Base-by-base conservation (phyloP, 2,888 invertebrate genomes). In the Coecobrya sp. region DNA sequence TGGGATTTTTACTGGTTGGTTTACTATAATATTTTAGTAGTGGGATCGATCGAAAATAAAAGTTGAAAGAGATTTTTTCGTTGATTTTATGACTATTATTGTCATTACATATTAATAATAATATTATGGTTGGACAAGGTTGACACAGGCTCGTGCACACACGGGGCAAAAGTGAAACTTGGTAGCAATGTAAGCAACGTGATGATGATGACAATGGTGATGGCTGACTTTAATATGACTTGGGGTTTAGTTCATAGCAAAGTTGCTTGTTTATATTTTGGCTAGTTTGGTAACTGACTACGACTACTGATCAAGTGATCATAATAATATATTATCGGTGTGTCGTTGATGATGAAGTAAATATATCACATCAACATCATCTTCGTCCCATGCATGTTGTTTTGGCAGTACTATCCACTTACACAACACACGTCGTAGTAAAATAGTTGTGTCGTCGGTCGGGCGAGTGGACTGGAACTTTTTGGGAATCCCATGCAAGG, bases 401-500 rank as follows among this genome's bases (percentile, higher is more conserved):
- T 81, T 16, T 73, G 30, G 59, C 25, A 22, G n/a, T 19, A 10
- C 27, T n/a, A n/a, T 30, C 11, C 30, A 70, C 36, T 4, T 5
- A 36, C 70, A 22, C 19, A n/a, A 73, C 73, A 45, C 73, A 73
- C 73, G 73, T 73, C 73, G 73, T 42, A 84, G 52, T 10, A 36
- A 62, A 36, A 22, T 19, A 68, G 65, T 85, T 30, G 68, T 85
- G 49, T 68, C 52, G 68, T 65, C 68, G 59, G 11, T 85, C 85
- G 45, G 85, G 45, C 85, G 68, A 85, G 90, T 85, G 65, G 79
- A 90, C 90, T 90, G 90, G 90, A 90, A 90, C 90, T 86, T 90
- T 84, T 90, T 90, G 90, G 90, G 90, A 90, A 76, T 90, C 90
- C 90, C 90, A 90, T 90, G 85, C 76, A 59, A 76, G 25, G 27